Percentiles rank a stretch among this genome's conserved stretches.
phyloP scores from a whole-genome alignment of 2,113 vertebrate genomes.

The Megalops atlanticus region DNA sequence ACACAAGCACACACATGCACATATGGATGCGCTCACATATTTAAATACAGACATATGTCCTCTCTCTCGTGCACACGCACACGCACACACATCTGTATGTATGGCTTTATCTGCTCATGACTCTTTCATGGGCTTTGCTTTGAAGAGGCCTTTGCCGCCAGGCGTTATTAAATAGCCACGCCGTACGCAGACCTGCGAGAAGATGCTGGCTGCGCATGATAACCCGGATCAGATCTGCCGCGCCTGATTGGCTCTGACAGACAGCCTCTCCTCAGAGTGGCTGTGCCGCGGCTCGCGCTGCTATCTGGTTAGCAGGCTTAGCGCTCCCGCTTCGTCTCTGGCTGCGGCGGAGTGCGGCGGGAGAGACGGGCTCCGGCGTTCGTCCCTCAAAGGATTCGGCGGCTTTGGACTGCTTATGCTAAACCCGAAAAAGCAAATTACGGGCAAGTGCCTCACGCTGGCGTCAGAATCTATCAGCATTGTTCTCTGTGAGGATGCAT shows the following conservation, averaged over 20 bases:
- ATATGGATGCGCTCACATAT: background rate
- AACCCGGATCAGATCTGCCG: conserved; percentile 53
- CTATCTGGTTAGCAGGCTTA: conserved; percentile 4
- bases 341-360: too few species aligned
- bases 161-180: conserved; percentile 44
- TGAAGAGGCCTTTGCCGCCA: conserved; percentile 52
- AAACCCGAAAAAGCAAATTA: background rate
- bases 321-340: background rate
- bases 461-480: background rate
- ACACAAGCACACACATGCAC: conserved; percentile 30
- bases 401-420: background rate
- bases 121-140: conserved; percentile 55
- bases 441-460: background rate
- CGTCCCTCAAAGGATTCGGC: background rate
- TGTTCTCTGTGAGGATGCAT: background rate
- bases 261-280: background rate
- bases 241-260: conserved; percentile 30
- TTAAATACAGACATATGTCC: background rate
- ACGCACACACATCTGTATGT: conserved; percentile 28
- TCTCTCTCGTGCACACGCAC: too few species aligned
- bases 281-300: too few species aligned
- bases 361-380: background rate
- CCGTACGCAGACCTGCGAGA: conserved; percentile 26
- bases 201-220: conserved; percentile 45
- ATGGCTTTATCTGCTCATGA: conserved; percentile 41